Percentiles rank a stretch among this genome's conserved stretches.
Evolutionary conservation across 1,140 invertebrate species (phyloP).

Genomic region (Drosophila lowei): DNA sequence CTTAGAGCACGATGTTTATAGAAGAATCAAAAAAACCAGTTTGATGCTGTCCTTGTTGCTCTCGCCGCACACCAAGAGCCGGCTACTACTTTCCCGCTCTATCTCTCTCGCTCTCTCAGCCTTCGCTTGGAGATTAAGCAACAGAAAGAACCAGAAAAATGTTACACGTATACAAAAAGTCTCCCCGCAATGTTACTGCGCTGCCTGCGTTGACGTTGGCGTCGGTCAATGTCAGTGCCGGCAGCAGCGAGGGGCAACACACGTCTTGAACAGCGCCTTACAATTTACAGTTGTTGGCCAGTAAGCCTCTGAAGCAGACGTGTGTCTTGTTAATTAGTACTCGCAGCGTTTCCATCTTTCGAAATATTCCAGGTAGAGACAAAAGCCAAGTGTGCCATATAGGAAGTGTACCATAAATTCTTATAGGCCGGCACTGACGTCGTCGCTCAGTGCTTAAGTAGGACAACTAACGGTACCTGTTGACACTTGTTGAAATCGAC

Average conservation of each 20-base stretch:
- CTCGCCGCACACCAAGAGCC: conserved; percentile 18
- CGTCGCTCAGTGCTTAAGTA: conserved; percentile 41
- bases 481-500: conserved; percentile 52
- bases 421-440: conserved; percentile 9
- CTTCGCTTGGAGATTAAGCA: conserved; percentile 9
- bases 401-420: conserved; percentile 33
- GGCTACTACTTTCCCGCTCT: conserved; percentile 19
- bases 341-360: not conserved
- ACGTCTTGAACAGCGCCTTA: conserved; percentile 5
- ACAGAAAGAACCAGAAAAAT: conserved; percentile 71
- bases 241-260: conserved; percentile 9
- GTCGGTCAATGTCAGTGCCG: conserved; percentile 64
- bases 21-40: conserved; percentile 48
- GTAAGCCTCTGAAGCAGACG: conserved; percentile 53
- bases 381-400: conserved; percentile 17
- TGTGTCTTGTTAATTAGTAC: conserved; percentile 25
- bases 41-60: conserved; percentile 22
- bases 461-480: conserved; percentile 69
- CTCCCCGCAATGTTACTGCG: conserved; percentile 11
- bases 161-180: conserved; percentile 78
- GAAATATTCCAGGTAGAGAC: conserved; percentile 18
- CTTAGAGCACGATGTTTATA: no score
- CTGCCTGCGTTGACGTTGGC: conserved; percentile 21
- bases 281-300: conserved; percentile 57
- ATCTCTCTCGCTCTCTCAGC: conserved; percentile 5